Evolutionary conservation across 2,113 vertebrate genomes (phyloP).

Genomic region (Cranoglanis bouderius): DNA sequence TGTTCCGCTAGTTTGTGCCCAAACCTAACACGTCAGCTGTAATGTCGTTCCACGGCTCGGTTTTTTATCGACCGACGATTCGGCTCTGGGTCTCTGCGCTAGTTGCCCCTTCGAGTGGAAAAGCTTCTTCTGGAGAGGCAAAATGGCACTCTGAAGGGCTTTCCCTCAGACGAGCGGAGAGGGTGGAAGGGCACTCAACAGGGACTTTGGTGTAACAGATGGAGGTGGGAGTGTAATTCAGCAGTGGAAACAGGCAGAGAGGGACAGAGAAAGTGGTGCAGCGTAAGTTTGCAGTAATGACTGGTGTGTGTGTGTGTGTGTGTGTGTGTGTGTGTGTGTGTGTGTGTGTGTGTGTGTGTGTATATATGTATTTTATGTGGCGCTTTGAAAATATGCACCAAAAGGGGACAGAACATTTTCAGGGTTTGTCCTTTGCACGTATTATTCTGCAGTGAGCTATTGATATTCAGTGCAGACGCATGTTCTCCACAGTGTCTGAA

Average conservation of each 20-base stretch:
- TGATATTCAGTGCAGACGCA: background rate
- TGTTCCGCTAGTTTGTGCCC: slow-evolving; percentile 42
- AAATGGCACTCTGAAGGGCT: slow-evolving; percentile 56
- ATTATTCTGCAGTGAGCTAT: background rate
- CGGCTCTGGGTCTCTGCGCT: slow-evolving; percentile 45
- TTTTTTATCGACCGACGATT: slow-evolving; percentile 64
- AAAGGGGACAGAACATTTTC: background rate
- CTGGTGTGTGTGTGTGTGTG: background rate
- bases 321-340: background rate
- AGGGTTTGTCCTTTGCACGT: background rate
- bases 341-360: too few species aligned
- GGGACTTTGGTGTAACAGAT: slow-evolving; percentile 1
- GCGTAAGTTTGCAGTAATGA: background rate
- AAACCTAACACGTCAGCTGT: slow-evolving; percentile 54
- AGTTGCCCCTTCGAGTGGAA: slow-evolving; percentile 60
- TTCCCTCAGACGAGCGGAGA: background rate
- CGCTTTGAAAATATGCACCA: background rate
- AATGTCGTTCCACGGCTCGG: slow-evolving; percentile 53
- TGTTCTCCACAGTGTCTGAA: background rate
- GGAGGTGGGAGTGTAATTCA: slow-evolving; percentile 10
- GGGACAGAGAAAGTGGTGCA: background rate
- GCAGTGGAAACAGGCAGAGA: background rate
- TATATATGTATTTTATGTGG: background rate
- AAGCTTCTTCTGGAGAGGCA: slow-evolving; percentile 50
- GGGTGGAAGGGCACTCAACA: background rate